Evolutionary conservation across 2,113 vertebrate species (phyloP).

Genomic region (Nymphicus hollandicus): DNA sequence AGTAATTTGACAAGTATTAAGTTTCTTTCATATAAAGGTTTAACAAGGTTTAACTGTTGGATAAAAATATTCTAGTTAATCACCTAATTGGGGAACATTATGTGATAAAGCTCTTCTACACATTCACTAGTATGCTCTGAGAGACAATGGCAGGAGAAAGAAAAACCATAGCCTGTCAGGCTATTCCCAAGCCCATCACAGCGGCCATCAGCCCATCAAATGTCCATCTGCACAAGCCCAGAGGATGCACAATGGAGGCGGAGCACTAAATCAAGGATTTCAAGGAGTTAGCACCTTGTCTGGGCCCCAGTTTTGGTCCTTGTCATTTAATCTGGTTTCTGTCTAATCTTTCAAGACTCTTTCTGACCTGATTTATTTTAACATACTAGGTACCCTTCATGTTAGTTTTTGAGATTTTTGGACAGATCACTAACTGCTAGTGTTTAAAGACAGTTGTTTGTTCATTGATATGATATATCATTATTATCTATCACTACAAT

Average conservation of each 20-base stretch:
- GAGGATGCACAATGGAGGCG: neutral
- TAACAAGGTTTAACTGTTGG: neutral
- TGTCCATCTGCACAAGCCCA: neutral
- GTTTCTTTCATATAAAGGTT: neutral
- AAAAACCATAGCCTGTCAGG: neutral
- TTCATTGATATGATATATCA: neutral
- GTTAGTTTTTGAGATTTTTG: neutral
- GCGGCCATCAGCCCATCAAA: neutral
- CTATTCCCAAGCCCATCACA: neutral
- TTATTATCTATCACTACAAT: neutral
- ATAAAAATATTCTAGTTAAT: neutral
- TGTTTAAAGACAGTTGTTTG: neutral
- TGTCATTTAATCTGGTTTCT: neutral
- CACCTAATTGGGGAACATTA: neutral
- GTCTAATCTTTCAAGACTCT: neutral
- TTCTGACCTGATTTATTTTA: neutral
- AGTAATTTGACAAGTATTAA: neutral
- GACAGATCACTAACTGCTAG: neutral
- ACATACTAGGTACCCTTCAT: neutral
- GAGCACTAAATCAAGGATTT: neutral
- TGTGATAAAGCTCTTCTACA: neutral
- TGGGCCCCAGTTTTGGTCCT: neutral
- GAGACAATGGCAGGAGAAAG: neutral
- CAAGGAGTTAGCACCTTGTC: neutral
- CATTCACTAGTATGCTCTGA: neutral